Percentiles rank a stretch among this genome's conserved stretches.
Evolutionary conservation across 2,888 invertebrate genomes (phyloP).

Genomic region (Catocala nupta): DNA sequence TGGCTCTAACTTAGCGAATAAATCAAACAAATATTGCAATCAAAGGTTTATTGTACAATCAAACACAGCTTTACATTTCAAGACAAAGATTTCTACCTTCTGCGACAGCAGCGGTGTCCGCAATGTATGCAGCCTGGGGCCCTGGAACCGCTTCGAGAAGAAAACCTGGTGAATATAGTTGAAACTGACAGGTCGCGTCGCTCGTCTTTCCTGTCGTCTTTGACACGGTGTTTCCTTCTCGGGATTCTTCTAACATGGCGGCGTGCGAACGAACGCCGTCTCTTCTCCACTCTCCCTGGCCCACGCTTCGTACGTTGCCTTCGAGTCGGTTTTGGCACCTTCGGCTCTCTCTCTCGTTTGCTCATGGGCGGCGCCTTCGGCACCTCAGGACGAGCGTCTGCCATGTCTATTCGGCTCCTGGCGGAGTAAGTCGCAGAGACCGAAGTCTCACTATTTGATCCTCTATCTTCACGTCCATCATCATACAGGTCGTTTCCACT

Average conservation of each 20-base stretch:
- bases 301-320: conserved; percentile 8
- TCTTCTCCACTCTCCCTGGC: conserved; percentile 60
- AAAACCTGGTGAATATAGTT: conserved; percentile 60
- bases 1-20: conserved; percentile 36
- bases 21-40: conserved; percentile 47
- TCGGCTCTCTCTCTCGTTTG: conserved; percentile 32
- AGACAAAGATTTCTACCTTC: conserved; percentile 68
- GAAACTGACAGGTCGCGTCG: conserved; percentile 52
- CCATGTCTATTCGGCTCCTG: conserved; percentile 53
- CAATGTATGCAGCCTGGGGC: conserved; percentile 59
- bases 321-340: neutral
- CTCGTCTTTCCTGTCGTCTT: conserved; percentile 36
- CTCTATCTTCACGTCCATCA: conserved; percentile 41
- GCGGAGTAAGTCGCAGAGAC: conserved; percentile 52
- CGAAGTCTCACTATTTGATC: conserved; percentile 51
- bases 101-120: conserved; percentile 68
- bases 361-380: conserved; percentile 24
- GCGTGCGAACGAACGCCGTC: conserved; percentile 40
- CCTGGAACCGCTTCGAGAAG: conserved; percentile 36
- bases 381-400: conserved; percentile 38
- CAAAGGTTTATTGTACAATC: conserved; percentile 38
- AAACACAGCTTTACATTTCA: conserved; percentile 42
- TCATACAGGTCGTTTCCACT: conserved; percentile 44
- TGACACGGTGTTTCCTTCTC: conserved; percentile 48
- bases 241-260: conserved; percentile 44